Base-by-base conservation (phyloP, 2,797 vertebrate genomes). In the Fundulus diaphanus region DNA sequence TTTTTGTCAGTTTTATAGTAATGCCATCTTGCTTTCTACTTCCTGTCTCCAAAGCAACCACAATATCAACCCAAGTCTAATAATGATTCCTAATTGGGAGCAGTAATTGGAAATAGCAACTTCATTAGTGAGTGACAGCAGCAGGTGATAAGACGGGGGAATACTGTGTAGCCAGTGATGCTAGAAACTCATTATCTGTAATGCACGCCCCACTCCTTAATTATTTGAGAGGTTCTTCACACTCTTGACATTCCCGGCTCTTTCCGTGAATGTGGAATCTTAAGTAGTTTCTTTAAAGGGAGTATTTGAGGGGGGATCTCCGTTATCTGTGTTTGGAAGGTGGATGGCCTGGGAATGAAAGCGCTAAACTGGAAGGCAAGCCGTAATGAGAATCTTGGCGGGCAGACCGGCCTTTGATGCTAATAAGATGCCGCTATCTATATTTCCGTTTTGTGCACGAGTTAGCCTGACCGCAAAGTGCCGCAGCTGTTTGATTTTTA, bases 81-180 rank as follows among this genome's bases (percentile, higher is more conserved):
- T 94, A 93, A 94, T 93, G 90, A 93, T 91, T 90, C 87, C 89
- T 93, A 94, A 93, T 92, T 85, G 90, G 73, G 74, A 87, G 86
- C 88, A 81, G 89, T 94, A 93, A 93, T 93, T 94, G 90, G 92
- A 93, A 94, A 94, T 91, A 87, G 94, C 91, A 93, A 92, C 94
- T 95, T 94, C 92, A 94, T 94, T 95, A 95, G 88, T 87, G 91
- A 92, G 87, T 91, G 89, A 91, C 93, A 92, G 90, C 90, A 90
- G 92, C 92, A 94, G 92, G 93, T 93, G 93, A 94, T 94, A 92
- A 94, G 93, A 93, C 83, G 51, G 86, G 91, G 90, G 92, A 94
- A 93, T 93, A 90, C 90, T 82, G 88, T 86, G 85, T 81, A 91
- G 87, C 82, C 85, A 90, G 80, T 81, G 89, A 93, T 91, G 90